Evolutionary conservation across 2,888 invertebrate genomes (phyloP), one percentile per base, ranked within the genome.

Genomic region (Eristalis arbustorum): DNA sequence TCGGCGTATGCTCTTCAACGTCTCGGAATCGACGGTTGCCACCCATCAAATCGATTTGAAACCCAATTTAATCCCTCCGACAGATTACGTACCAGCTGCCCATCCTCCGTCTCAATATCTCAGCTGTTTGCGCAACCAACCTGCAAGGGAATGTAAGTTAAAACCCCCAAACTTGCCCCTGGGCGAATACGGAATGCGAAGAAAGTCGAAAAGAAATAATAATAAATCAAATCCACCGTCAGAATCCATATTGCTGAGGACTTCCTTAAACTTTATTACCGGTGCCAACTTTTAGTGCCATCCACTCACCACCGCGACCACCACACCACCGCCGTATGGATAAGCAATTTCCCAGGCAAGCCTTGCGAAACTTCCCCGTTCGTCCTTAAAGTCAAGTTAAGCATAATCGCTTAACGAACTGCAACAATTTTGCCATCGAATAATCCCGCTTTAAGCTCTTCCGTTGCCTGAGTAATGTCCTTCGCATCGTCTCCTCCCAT

Each of bases 401-500:
- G 18, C 18, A 37, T 40, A 72, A 79, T 79, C 73, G 67, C 62
- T 61, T 67, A 73, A 79, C 79, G 72, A 79, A 67, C 79, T 61
- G 23, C 22, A 79, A 79, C 66, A 28, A 10, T 67, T 79, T 72
- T 56, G 10, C 62, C 59, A 61, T 66, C 66, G 31, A 73, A 72
- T 66, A 62, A 67, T 56, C 23, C 31, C 11, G 34, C 61, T 79
- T 72, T 67, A 72, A 75, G 66, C 23, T 40, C 34, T 34, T n/a
- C 31, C 18, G 10, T n/a, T 23, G 11, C 14, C 11, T 14, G 25
- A 37, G 13, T 31, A 64, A 64, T 67, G 61, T 28, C 67, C 66
- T 22, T 42, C 22, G 34, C 8, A 8, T 0, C 18, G 8, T n/a
- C 49, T 1, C 18, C 6, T 1, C 49, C 49, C n/a, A 1, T 10